Conservation (phyloP, 2,113 vertebrate species). For the Dolichotis patagonum region DNA sequence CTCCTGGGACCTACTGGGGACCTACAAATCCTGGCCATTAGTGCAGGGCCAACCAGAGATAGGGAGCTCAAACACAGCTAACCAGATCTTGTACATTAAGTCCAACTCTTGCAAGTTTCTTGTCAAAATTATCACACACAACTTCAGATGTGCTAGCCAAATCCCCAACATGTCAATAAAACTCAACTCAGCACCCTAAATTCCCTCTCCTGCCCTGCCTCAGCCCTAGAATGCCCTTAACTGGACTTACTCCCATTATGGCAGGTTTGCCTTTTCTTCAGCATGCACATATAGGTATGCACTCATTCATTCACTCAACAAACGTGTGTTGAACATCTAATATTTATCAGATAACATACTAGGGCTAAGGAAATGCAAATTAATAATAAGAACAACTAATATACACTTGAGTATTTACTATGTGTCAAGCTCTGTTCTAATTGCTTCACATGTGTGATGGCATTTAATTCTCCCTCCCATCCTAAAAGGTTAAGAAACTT, state of each 20-base stretch:
- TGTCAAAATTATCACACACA: neutral
- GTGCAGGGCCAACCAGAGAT: neutral
- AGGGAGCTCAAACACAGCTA: neutral
- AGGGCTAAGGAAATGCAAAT: neutral
- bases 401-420: neutral
- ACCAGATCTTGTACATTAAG: neutral
- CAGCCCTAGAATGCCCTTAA: neutral
- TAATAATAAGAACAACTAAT: neutral
- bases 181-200: neutral
- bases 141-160: neutral
- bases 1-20: neutral
- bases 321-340: neutral
- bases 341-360: too few relatives aligned
- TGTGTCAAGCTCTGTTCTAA: neutral
- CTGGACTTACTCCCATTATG: neutral
- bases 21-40: neutral
- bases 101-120: neutral
- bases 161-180: neutral
- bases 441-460: neutral
- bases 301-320: neutral
- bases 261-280: neutral
- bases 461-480: slow-evolving; percentile 30
- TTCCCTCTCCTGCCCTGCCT: neutral
- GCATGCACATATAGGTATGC: neutral
- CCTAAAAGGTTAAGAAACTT: neutral